phyloP scores from a whole-genome alignment of 2,888 invertebrate species.

The Drosophila bunnanda region DNA sequence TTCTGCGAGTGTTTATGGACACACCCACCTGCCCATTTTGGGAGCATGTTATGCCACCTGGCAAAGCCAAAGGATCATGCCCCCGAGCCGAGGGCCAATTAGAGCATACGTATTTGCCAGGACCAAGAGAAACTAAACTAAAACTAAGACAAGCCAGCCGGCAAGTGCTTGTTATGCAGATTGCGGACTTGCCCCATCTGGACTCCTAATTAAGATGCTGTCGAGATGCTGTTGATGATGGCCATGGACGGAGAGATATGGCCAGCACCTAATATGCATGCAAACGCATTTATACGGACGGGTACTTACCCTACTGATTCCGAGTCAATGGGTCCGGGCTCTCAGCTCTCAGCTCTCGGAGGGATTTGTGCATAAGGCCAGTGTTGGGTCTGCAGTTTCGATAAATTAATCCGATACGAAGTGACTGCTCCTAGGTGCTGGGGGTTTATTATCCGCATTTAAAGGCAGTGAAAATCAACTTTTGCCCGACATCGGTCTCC shows the following conservation, averaged over 20 bases:
- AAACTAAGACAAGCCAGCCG: constrained; percentile 23
- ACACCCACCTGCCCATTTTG: neutral
- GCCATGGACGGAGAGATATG: constrained; percentile 30
- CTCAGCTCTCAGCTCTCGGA: neutral
- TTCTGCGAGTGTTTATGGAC: neutral
- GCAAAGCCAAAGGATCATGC: constrained; percentile 25
- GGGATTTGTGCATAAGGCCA: constrained; percentile 5
- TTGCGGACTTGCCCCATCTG: constrained; percentile 59
- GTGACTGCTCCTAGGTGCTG: neutral
- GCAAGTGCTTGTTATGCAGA: constrained; percentile 59
- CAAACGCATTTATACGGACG: constrained; percentile 22
- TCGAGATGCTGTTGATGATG: constrained; percentile 56
- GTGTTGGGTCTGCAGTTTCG: constrained; percentile 13
- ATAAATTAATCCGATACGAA: constrained; percentile 32
- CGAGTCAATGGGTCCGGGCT: constrained; percentile 14
- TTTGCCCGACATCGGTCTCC: constrained; percentile 1
- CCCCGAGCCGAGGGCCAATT: constrained; percentile 37
- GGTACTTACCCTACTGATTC: constrained; percentile 33
- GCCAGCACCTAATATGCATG: constrained; percentile 36
- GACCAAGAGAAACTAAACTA: constrained; percentile 19
- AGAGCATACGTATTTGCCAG: constrained; percentile 40
- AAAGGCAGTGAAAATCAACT: constrained; percentile 26
- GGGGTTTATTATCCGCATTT: constrained; percentile 23
- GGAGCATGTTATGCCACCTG: constrained; percentile 21
- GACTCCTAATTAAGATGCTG: constrained; percentile 74